These are phyloP conservation scores for Danio aesculapii DNA, from an alignment of 2,797 vertebrate genomes.

Conservation along the genomic window DNA sequence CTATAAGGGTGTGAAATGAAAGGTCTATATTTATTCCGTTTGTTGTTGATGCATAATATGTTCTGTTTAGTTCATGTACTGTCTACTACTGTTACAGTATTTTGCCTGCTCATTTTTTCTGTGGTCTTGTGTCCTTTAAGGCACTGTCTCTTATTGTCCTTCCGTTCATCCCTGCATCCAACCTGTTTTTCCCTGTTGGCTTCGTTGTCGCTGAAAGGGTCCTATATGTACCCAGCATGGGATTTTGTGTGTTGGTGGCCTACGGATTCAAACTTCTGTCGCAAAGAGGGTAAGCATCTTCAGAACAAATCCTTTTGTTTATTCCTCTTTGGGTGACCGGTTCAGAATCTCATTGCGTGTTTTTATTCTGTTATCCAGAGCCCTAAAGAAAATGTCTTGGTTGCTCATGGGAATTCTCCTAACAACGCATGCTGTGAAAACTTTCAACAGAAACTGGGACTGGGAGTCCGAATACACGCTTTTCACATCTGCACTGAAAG, in stretches of 20 bases:
- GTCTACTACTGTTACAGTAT: no score
- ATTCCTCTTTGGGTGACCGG: background rate
- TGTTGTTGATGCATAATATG: no score
- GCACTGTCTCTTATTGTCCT: conserved; percentile 93
- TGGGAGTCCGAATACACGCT: conserved; percentile 98
- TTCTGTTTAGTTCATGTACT: no score
- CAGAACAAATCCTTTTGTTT: background rate
- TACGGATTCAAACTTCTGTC: conserved; percentile 92
- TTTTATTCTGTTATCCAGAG: conserved; percentile 69
- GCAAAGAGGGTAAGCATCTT: conserved; percentile 83
- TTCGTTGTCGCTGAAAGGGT: conserved; percentile 97
- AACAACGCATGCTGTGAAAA: conserved; percentile 92
- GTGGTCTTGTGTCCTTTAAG: conserved; percentile 74
- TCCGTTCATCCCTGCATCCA: conserved; percentile 96
- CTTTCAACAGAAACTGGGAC: conserved; percentile 95
- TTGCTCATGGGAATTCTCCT: conserved; percentile 87
- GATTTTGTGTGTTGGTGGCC: conserved; percentile 95
- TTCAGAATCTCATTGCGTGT: background rate
- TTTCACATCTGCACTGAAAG: conserved; percentile 97
- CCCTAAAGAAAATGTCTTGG: conserved; percentile 91
- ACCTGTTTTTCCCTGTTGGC: conserved; percentile 98
- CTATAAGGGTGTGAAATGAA: no score
- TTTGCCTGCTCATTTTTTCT: background rate
- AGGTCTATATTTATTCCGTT: no score
- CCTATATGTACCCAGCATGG: conserved; percentile 98